Percentiles rank a stretch among this genome's conserved stretches.
Evolutionary conservation across 2,797 vertebrate genomes (phyloP).

Genomic region (Saxicola maurus): DNA sequence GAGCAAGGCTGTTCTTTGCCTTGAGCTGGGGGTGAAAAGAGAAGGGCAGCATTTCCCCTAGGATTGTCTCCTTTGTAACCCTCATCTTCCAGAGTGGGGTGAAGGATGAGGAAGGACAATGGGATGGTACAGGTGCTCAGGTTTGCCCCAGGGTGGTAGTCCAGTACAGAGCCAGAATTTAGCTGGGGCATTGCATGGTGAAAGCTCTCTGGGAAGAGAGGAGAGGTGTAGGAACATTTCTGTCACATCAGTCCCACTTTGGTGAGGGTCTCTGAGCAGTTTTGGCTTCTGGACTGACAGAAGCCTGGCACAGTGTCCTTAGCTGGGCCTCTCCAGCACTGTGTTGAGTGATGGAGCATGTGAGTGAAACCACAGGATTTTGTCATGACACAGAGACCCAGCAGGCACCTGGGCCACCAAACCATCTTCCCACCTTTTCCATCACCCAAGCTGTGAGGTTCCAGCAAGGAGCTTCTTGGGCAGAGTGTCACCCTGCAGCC

Average conservation of each 20-base stretch:
- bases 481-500: neutral
- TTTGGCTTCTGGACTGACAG: neutral
- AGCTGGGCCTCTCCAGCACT: neutral
- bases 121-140: neutral
- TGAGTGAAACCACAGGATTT: neutral
- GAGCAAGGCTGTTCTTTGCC: neutral
- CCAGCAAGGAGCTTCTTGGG: neutral
- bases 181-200: neutral
- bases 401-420: neutral
- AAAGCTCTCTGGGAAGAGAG: neutral
- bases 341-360: neutral
- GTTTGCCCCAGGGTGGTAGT: neutral
- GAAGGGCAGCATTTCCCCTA: accelerated
- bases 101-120: neutral
- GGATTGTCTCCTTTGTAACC: neutral
- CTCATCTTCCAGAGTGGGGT: accelerated
- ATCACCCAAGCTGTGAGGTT: neutral
- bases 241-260: neutral
- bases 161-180: neutral
- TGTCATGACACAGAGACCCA: neutral
- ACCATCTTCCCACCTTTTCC: neutral
- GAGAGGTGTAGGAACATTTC: neutral
- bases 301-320: neutral
- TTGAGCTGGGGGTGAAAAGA: neutral
- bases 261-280: neutral